Evolutionary conservation across 1,140 invertebrate species (phyloP).

Genomic region (Ctenoplectra terminalis): DNA sequence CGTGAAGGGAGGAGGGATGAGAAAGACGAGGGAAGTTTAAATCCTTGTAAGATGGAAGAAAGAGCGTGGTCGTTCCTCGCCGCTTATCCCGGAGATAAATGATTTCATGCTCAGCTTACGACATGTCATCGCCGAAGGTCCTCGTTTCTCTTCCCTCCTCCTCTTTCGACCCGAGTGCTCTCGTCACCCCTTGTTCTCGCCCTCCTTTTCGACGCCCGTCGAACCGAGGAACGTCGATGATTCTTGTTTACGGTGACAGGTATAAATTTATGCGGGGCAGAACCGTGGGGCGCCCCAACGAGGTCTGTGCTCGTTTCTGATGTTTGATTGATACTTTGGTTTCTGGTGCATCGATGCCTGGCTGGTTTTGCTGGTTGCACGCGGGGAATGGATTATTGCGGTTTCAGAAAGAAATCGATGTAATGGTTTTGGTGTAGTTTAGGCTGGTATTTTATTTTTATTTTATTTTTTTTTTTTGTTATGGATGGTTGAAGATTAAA

Average conservation of each 20-base stretch:
- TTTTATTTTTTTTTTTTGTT: too few relatives aligned
- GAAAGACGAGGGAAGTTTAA: constrained; percentile 69
- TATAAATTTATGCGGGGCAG: neutral
- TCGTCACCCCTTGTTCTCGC: constrained; percentile 31
- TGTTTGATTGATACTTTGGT: constrained; percentile 15
- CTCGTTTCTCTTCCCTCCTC: constrained; percentile 67
- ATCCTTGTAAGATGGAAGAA: constrained; percentile 73
- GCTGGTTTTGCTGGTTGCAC: too few relatives aligned
- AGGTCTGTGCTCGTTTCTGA: neutral
- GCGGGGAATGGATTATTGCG: too few relatives aligned
- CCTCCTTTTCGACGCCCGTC: constrained; percentile 28
- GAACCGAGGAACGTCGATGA: constrained; percentile 16
- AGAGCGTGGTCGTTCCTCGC: constrained; percentile 73
- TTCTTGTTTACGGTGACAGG: neutral
- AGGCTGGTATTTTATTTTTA: too few relatives aligned
- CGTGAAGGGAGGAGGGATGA: neutral
- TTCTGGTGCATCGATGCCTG: neutral
- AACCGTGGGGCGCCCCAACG: neutral
- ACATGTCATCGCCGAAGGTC: constrained; percentile 77
- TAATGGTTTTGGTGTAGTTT: too few relatives aligned
- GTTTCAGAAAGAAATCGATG: too few relatives aligned
- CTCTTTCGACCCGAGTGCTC: neutral
- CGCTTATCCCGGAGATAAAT: constrained; percentile 81
- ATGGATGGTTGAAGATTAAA: too few relatives aligned
- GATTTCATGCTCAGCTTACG: constrained; percentile 81